Evolutionary conservation across 1,140 invertebrate genomes (phyloP).

Genomic region (Thalassaphorura encarpata): DNA sequence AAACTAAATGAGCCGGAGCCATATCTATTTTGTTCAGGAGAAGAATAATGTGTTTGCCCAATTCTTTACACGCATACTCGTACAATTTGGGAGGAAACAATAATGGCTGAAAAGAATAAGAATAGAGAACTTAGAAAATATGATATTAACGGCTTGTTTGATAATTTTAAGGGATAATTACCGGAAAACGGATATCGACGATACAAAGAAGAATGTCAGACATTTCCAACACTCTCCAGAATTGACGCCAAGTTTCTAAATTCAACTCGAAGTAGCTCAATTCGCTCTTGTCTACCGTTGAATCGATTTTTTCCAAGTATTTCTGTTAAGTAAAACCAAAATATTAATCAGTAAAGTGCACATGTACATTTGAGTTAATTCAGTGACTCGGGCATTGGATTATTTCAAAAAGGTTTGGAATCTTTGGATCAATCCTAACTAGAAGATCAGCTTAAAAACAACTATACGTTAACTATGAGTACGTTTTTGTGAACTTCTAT

Average conservation of each 20-base stretch:
- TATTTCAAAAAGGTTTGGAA: background rate
- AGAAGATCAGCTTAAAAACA: no score
- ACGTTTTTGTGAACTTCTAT: no score
- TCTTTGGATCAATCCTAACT: no score
- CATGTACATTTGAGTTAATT: no score
- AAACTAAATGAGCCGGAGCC: constrained; percentile 63
- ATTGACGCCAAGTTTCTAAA: constrained; percentile 83
- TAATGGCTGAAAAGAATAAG: constrained; percentile 44
- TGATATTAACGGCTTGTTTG: background rate
- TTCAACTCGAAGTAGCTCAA: constrained; percentile 78
- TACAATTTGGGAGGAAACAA: constrained; percentile 88
- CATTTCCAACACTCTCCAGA: constrained; percentile 87
- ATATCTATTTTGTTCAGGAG: constrained; percentile 90
- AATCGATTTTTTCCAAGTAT: constrained; percentile 49
- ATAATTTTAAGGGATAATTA: constrained; percentile 38
- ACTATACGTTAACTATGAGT: no score
- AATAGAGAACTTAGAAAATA: constrained; percentile 10
- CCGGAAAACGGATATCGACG: constrained; percentile 71
- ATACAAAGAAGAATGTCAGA: constrained; percentile 75
- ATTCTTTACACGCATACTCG: constrained; percentile 56
- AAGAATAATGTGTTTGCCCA: constrained; percentile 73
- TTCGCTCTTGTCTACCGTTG: constrained; percentile 37
- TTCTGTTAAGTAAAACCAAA: constrained; percentile 42
- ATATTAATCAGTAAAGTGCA: background rate
- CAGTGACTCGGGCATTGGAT: no score